Evolutionary conservation across 1,140 invertebrate genomes (phyloP).

Genomic region (Saccostrea cuccullata): DNA sequence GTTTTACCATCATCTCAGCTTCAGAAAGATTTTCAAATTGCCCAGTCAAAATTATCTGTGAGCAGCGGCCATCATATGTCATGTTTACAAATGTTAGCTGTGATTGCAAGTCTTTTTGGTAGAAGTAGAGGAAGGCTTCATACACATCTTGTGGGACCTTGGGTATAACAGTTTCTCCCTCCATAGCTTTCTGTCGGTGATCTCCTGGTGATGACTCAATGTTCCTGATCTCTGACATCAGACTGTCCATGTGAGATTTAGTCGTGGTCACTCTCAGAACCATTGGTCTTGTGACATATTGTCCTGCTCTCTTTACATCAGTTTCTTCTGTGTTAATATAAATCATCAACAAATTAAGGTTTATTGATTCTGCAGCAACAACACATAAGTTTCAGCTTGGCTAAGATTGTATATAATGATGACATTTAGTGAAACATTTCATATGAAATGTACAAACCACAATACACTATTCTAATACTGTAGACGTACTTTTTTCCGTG

Average conservation of each 20-base stretch:
- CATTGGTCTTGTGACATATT: neutral
- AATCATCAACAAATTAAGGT: neutral
- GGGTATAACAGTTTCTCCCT: neutral
- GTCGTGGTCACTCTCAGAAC: neutral
- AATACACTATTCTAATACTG: neutral
- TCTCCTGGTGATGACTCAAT: neutral
- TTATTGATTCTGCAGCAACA: neutral
- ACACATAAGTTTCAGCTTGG: neutral
- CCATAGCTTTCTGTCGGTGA: neutral
- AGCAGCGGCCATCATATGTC: neutral
- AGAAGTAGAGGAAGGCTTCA: constrained; percentile 34
- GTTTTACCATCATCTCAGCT: neutral
- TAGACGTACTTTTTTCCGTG: no score
- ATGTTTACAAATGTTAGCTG: constrained; percentile 8
- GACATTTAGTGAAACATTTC: neutral
- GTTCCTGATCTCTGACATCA: neutral
- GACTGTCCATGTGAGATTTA: neutral
- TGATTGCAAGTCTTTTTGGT: neutral
- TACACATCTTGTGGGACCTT: constrained; percentile 26
- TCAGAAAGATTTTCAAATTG: neutral
- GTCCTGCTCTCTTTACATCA: neutral
- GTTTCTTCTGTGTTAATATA: neutral
- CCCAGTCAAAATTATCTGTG: neutral
- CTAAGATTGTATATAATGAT: neutral
- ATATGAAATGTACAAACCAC: neutral